A percentile compares a stretch with the other conserved stretches of the same genome.
Evolutionary conservation across 2,888 invertebrate species (phyloP).

Genomic region (Drosophila histrio): DNA sequence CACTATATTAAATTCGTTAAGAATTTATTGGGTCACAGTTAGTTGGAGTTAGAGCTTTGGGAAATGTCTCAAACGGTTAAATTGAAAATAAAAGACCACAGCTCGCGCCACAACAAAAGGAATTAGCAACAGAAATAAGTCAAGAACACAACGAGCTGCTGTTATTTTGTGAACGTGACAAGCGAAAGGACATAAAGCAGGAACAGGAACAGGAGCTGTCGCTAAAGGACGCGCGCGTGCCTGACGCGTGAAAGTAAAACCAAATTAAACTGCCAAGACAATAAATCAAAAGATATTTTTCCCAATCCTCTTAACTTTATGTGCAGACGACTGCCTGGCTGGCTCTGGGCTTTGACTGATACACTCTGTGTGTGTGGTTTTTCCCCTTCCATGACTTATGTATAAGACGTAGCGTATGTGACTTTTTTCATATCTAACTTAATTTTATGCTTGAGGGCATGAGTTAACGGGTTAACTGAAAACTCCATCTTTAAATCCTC

Average conservation of each 20-base stretch:
- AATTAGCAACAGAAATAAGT: slow-evolving; percentile 58
- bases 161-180: slow-evolving; percentile 60
- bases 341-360: slow-evolving; percentile 11
- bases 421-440: slow-evolving; percentile 31
- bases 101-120: slow-evolving; percentile 21
- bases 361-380: slow-evolving; percentile 11
- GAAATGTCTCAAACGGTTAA: slow-evolving; percentile 18
- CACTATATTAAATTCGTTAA: slow-evolving; percentile 19
- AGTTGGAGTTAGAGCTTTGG: slow-evolving; percentile 15
- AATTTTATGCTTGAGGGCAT: slow-evolving; percentile 47
- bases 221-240: slow-evolving; percentile 33
- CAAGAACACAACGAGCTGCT: slow-evolving; percentile 47
- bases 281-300: slow-evolving; percentile 68
- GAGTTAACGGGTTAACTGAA: slow-evolving; percentile 18
- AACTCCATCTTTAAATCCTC: background rate
- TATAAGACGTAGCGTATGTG: background rate
- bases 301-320: slow-evolving; percentile 40
- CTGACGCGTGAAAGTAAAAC: slow-evolving; percentile 46
- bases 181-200: slow-evolving; percentile 20
- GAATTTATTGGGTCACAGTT: slow-evolving; percentile 39
- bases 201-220: background rate
- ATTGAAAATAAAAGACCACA: slow-evolving; percentile 33
- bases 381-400: background rate
- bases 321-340: background rate
- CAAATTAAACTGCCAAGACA: slow-evolving; percentile 70